Base-by-base conservation (phyloP, 1,140 invertebrate species). In the Drosophila kanapiae region DNA sequence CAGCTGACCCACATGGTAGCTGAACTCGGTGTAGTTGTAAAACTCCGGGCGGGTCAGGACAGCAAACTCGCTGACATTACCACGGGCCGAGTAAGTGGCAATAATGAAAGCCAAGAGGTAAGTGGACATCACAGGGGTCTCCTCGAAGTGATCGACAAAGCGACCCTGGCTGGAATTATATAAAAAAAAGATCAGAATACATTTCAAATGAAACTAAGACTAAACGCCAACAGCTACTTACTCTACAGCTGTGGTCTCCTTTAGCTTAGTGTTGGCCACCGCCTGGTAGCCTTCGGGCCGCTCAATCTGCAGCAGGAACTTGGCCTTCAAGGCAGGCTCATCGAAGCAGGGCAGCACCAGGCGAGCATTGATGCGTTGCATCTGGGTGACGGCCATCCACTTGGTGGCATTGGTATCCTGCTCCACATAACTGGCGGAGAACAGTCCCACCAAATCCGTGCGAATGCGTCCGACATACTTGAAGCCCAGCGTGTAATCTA, bases 331-430 rank as follows among this genome's bases (percentile, higher is more conserved):
- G 1, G 95, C 95, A 0, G 97, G 97, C 82, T 99, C 98, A 91
- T 99, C 98, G 91, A 98, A 97, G 92, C 97, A 98, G 0, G 98
- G 98, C 82, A 99, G 98, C 0, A 97, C 96, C 42, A 95, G 94
- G 42, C 98, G 94, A 0, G 98, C 98, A 90, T 96, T 95, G 1
- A 96, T 96, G 3, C 97, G 95, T 85, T 98, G 96, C 82, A 98
- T 96, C 86, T 98, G 97, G 31, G 97, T 98, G 2, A 95, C 94
- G 1, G 95, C 94, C 47, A 97, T 93, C 88, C 94, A 93, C 81
- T 85, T 93, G 91, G 68, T 92, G 35, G 43, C 79, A 5, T 91
- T 80, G 0, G 42, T 91, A 72, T 9, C 51, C 85, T 49, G 93
- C 84, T 63, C 93, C 91, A 51, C 72, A 69, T 95, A 95, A 70